Percentiles rank a stretch among this genome's conserved stretches.
Evolutionary conservation across 2,888 invertebrate genomes (phyloP).

Genomic region (Lordiphosa andalusiaca): DNA sequence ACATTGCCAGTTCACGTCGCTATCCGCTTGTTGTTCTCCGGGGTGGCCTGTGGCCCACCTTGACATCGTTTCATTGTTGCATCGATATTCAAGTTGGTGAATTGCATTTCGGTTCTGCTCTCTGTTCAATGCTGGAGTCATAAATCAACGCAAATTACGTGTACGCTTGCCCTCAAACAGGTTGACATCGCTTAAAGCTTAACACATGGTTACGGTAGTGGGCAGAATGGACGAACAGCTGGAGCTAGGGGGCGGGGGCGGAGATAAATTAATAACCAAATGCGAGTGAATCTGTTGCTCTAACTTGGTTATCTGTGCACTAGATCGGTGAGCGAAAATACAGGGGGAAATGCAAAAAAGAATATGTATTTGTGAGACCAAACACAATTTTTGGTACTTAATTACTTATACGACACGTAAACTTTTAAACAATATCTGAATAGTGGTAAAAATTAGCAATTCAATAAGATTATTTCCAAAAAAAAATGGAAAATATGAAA

Average conservation of each 20-base stretch:
- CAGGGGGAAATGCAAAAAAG: too few relatives aligned
- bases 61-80: constrained; percentile 56
- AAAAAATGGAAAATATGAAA: too few relatives aligned
- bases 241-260: too few relatives aligned
- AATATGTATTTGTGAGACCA: too few relatives aligned
- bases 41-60: constrained; percentile 50
- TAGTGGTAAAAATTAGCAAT: too few relatives aligned
- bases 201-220: constrained; percentile 46
- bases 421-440: too few relatives aligned
- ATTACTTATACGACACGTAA: too few relatives aligned
- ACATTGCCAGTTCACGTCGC: constrained; percentile 45
- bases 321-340: too few relatives aligned
- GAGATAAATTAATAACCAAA: neutral
- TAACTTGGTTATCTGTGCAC: too few relatives aligned
- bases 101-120: constrained; percentile 17
- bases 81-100: constrained; percentile 32
- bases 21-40: constrained; percentile 9
- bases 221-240: constrained; percentile 10
- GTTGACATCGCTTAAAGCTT: constrained; percentile 55
- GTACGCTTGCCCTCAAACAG: constrained; percentile 30
- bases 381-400: too few relatives aligned
- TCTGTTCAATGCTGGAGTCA: constrained; percentile 20
- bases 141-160: constrained; percentile 69
- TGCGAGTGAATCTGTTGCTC: too few relatives aligned
- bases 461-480: too few relatives aligned